These are phyloP conservation scores for Lepidurus apus DNA, from an alignment of 1,140 invertebrate species.

Conservation along the genomic window DNA sequence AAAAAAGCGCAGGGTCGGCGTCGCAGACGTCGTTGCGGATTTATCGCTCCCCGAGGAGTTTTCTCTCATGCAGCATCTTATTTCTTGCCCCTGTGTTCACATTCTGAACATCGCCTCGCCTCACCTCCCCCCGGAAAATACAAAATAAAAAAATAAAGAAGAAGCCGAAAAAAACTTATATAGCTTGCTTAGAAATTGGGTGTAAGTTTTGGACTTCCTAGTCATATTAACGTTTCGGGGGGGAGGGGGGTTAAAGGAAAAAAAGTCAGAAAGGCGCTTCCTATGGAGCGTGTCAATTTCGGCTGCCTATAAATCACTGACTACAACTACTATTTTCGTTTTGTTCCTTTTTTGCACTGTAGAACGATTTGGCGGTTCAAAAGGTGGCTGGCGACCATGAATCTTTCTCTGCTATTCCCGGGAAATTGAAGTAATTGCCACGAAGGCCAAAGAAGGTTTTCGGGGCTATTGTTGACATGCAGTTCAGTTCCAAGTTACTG, in stretches of 20 bases:
- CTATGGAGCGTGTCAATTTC: slow-evolving; percentile 18
- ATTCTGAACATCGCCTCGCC: background rate
- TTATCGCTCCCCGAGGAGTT: slow-evolving; percentile 1
- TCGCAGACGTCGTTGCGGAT: slow-evolving; percentile 20
- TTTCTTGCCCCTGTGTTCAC: background rate
- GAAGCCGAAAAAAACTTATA: background rate
- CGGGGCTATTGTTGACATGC: background rate
- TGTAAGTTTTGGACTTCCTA: background rate
- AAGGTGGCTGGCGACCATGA: background rate
- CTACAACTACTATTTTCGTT: background rate
- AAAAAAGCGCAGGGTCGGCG: slow-evolving; percentile 2
- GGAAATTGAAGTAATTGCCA: slow-evolving; percentile 15
- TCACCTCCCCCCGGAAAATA: too few species aligned
- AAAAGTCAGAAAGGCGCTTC: background rate
- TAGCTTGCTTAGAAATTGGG: background rate
- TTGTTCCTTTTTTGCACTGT: background rate
- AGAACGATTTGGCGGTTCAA: background rate
- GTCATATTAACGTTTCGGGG: background rate
- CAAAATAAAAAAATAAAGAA: background rate
- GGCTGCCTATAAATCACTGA: background rate
- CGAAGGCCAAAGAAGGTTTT: background rate
- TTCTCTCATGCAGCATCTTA: slow-evolving; percentile 9
- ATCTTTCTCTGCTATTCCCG: background rate
- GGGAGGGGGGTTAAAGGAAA: background rate
- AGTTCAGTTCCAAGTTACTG: slow-evolving; percentile 2